Percentiles rank a stretch among this genome's conserved stretches.
phyloP scores from a whole-genome alignment of 2,797 vertebrate genomes.

The Fratercula arctica region DNA sequence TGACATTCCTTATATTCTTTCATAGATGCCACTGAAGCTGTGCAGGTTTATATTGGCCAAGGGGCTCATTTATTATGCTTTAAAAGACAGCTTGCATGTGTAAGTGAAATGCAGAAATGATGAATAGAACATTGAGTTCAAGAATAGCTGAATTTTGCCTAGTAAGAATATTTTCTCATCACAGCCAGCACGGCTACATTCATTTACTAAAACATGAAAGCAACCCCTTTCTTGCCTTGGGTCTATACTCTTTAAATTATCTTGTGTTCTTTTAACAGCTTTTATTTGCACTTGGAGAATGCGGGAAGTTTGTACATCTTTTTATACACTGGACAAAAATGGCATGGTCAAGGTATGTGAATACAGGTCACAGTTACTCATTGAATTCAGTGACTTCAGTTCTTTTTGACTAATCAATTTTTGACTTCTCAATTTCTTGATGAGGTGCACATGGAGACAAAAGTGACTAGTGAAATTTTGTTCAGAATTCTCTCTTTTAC shows the following conservation, averaged over 20 bases:
- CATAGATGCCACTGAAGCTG: not conserved
- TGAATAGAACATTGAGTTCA: not conserved
- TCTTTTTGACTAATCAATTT: not conserved
- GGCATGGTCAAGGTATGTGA: not conserved
- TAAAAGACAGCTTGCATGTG: not conserved
- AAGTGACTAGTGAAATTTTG: not conserved
- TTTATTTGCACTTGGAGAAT: not conserved
- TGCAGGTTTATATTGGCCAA: not conserved
- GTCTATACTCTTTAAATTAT: not conserved
- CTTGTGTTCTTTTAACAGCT: not conserved
- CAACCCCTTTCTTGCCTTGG: fast-evolving
- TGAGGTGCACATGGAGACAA: not conserved
- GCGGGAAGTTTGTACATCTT: not conserved
- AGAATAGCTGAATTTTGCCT: not conserved
- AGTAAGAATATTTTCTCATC: not conserved
- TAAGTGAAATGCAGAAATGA: not conserved
- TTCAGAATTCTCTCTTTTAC: not conserved
- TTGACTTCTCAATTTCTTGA: not conserved
- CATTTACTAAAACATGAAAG: not conserved
- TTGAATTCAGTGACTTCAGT: not conserved
- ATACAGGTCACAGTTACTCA: not conserved
- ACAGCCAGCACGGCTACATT: not conserved
- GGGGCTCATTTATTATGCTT: not conserved
- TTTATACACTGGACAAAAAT: not conserved
- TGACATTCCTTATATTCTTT: not conserved